Conservation (phyloP, 2,797 vertebrate species). For the Graptemys geographica region DNA sequence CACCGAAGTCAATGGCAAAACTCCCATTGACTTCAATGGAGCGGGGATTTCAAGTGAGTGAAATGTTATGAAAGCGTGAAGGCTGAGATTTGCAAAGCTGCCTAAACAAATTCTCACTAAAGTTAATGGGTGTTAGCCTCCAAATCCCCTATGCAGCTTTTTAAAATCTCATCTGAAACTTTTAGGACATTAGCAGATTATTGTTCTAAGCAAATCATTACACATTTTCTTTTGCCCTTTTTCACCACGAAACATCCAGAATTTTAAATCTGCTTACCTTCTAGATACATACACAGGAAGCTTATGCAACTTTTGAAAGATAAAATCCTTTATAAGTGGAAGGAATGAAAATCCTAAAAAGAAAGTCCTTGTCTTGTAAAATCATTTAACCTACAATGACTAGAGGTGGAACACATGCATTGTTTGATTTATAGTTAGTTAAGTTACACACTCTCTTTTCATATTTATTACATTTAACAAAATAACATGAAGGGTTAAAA, state of each 20-base stretch:
- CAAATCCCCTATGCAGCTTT: not conserved
- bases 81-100: accelerated
- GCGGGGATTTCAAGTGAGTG: not conserved
- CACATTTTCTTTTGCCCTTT: not conserved
- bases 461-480: not conserved
- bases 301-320: not conserved
- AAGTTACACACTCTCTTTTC: not conserved
- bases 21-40: not conserved
- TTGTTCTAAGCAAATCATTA: not conserved
- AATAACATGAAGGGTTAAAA: not conserved
- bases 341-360: not conserved
- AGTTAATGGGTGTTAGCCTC: not conserved
- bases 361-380: conserved; percentile 13
- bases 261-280: not conserved
- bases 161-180: conserved; percentile 17
- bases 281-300: not conserved
- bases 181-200: not conserved
- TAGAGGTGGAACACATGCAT: not conserved
- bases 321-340: not conserved
- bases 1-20: not conserved
- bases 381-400: not conserved
- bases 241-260: not conserved
- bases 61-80: not conserved
- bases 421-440: conserved; percentile 7
- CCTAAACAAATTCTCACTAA: not conserved